Base-by-base conservation (phyloP, 2,797 vertebrate species). In the Hypotaenidia okinawae region DNA sequence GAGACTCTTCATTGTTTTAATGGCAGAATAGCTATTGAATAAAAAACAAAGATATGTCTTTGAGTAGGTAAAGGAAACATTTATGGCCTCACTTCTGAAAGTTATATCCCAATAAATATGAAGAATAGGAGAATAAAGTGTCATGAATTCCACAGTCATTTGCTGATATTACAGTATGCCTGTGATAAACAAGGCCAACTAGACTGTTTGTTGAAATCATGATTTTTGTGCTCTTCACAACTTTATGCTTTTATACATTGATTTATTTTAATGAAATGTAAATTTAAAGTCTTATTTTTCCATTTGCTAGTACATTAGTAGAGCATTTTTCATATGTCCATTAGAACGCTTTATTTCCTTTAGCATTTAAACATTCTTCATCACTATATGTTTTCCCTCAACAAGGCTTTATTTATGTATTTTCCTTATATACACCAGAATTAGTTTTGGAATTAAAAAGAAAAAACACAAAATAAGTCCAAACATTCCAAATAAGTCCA, bases 41-140 rank as follows among this genome's bases (percentile, higher is more conserved):
- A 70, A 94, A 95, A 92, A 95, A 83, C 32, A 94, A 87, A 83
- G 52, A 49, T 14, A 64, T 85, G 45, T 85, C 66, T 78, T 93
- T 79, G 61, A 88, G 68, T 87, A 90, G 88, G 82, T 87, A 90
- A 89, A 91, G 66, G 47, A 96, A 96, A 95, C 91, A 96, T 95
- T 96, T 95, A 95, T 77, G 70, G 61, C 39, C 37, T 94, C 27
- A 32, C 37, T 93, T 92, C 63, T 72, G 84, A 95, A 96, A 97
- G 41, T 76, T 96, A 96, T 94, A 78, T 70, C 74, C 59, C 66
- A 96, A 95, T 96, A 96, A 96, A 96, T 86, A 93, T 89, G 93
- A 97, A 83, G 49, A 92, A 95, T 82, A 84, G 88, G 43, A 77
- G n/a, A 91, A 95, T 91, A 95, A 92, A 78, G 19, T 74, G 74